A percentile compares a stretch with the other conserved stretches of the same genome.
Evolutionary conservation across 2,113 vertebrate species (phyloP).

Genomic region (Plotosus lineatus): DNA sequence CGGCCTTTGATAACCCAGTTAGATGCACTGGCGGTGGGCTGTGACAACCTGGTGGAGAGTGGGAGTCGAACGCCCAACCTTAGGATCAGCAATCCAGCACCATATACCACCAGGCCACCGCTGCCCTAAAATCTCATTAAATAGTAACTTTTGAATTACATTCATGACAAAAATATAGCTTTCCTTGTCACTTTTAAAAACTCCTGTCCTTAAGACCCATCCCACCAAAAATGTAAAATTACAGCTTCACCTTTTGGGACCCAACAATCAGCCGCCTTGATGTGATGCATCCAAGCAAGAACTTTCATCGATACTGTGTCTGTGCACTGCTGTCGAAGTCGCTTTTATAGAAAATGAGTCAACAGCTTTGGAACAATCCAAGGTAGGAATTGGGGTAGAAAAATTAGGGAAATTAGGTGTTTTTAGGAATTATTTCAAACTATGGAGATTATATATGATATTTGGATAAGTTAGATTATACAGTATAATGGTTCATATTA

Average conservation of each 20-base stretch:
- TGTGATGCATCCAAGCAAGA: background rate
- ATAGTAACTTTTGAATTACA: no score
- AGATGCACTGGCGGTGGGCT: no score
- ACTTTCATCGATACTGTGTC: no score
- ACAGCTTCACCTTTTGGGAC: background rate
- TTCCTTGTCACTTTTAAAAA: background rate
- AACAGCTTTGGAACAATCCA: background rate
- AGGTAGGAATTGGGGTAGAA: background rate
- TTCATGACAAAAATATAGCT: background rate
- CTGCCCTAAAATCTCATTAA: no score
- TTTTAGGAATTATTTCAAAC: background rate
- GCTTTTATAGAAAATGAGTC: background rate
- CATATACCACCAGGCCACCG: no score
- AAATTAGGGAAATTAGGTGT: no score
- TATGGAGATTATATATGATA: background rate
- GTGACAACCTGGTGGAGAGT: no score
- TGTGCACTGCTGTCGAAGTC: background rate
- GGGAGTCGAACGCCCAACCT: no score
- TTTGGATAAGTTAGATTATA: no score
- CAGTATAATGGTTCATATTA: no score
- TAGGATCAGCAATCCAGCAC: no score
- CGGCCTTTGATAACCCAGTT: no score
- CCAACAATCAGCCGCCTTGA: background rate
- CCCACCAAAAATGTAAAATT: background rate
- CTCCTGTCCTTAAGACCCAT: background rate